A percentile compares a stretch with the other conserved stretches of the same genome.
phyloP scores from a whole-genome alignment of 2,797 vertebrate genomes.

The Oryzias sinensis region DNA sequence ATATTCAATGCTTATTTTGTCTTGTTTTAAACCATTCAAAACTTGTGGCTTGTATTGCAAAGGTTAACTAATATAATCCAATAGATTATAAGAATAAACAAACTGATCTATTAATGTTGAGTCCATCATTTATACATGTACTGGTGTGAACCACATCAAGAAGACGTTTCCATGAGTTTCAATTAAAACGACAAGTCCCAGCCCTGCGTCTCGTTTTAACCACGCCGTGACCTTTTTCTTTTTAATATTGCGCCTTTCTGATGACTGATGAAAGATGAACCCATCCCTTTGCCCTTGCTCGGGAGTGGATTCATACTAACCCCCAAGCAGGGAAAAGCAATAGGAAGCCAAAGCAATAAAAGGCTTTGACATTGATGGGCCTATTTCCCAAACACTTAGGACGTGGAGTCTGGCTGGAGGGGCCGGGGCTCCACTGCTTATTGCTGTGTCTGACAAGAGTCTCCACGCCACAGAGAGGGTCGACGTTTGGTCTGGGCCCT shows the following conservation, averaged over 20 bases:
- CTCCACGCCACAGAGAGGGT: constrained; percentile 61
- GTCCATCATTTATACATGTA: no score
- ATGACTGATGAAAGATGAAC: constrained; percentile 67
- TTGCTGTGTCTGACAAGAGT: constrained; percentile 70
- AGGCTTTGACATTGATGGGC: constrained; percentile 75
- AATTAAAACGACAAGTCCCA: constrained; percentile 10
- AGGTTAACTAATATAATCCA: no score
- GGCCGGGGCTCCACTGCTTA: constrained; percentile 62
- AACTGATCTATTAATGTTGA: no score
- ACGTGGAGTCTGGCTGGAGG: constrained; percentile 65
- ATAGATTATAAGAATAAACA: no score
- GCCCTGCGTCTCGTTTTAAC: constrained; percentile 25
- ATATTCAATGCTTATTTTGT: no score
- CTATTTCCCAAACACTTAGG: constrained; percentile 75
- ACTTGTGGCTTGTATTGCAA: no score
- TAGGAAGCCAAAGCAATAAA: constrained; percentile 77
- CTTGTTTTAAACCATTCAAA: no score
- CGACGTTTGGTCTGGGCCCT: constrained; percentile 41
- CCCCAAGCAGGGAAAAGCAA: constrained; percentile 73
- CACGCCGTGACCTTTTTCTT: constrained; percentile 38
- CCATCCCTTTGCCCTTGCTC: constrained; percentile 43
- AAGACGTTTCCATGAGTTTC: constrained; percentile 9
- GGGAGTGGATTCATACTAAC: constrained; percentile 48
- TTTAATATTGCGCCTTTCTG: constrained; percentile 51
- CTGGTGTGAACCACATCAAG: no score